phyloP scores from a whole-genome alignment of 2,113 vertebrate genomes.

The Eptesicus fuscus region DNA sequence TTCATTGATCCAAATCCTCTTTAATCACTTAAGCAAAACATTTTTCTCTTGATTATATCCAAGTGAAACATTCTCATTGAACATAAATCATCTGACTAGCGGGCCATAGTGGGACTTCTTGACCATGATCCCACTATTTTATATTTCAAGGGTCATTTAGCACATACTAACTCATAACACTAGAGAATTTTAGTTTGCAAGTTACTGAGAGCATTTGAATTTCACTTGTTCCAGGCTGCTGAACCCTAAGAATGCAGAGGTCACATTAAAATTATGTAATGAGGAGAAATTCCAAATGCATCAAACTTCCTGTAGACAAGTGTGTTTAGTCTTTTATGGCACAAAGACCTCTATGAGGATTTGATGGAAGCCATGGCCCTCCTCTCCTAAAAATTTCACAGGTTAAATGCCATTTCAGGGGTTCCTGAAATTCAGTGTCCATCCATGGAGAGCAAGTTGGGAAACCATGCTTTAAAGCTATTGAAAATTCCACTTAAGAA shows the following conservation, averaged over 20 bases:
- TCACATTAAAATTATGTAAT: background rate
- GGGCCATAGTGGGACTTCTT: background rate
- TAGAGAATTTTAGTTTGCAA: background rate
- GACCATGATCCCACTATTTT: background rate
- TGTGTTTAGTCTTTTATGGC: background rate
- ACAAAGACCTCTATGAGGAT: background rate
- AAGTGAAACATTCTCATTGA: background rate
- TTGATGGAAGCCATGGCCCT: background rate
- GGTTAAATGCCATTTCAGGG: background rate
- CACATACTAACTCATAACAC: background rate
- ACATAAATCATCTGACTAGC: slow-evolving; percentile 13
- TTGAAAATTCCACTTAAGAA: background rate
- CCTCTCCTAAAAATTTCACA: background rate
- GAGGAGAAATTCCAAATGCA: slow-evolving; percentile 28
- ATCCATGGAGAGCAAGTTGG: background rate
- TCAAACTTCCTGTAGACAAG: background rate
- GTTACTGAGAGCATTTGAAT: background rate
- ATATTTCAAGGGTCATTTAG: background rate
- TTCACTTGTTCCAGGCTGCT: background rate
- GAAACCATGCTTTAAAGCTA: background rate
- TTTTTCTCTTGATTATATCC: slow-evolving; percentile 11
- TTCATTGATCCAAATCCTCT: background rate
- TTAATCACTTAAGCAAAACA: background rate
- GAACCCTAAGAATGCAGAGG: background rate
- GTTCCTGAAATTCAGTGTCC: background rate